phyloP scores from a whole-genome alignment of 2,888 invertebrate species.

The Steinernema carpocapsae region DNA sequence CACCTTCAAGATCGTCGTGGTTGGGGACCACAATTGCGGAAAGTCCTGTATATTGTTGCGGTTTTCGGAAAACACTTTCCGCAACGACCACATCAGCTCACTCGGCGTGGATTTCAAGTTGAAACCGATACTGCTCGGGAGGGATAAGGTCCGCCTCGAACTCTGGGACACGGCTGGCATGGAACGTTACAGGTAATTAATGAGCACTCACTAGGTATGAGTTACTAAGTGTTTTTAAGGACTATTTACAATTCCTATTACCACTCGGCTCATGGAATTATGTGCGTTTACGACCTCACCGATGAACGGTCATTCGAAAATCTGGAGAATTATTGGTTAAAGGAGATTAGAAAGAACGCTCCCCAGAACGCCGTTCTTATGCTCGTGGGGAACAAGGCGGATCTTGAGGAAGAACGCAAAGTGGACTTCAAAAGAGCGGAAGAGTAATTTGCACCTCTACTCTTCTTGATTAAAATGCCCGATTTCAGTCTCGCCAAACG shows the following conservation, averaged over 20 bases:
- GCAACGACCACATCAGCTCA: constrained; percentile 65
- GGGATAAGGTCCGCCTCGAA: constrained; percentile 62
- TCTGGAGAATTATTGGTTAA: constrained; percentile 68
- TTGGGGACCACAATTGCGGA: constrained; percentile 69
- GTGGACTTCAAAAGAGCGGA: constrained; percentile 68
- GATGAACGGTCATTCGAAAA: constrained; percentile 64
- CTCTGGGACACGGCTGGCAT: constrained; percentile 68
- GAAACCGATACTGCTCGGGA: constrained; percentile 69
- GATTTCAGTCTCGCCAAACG: constrained; percentile 58
- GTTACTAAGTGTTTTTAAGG: constrained; percentile 45
- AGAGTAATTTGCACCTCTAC: constrained; percentile 43
- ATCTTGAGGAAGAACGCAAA: constrained; percentile 63
- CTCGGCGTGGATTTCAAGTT: constrained; percentile 69
- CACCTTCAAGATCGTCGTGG: constrained; percentile 65
- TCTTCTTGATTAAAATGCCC: not conserved
- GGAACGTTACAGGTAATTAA: constrained; percentile 58
- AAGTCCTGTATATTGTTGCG: constrained; percentile 67
- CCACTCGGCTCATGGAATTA: constrained; percentile 69
- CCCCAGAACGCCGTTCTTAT: constrained; percentile 69
- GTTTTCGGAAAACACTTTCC: constrained; percentile 67
- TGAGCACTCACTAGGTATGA: not conserved
- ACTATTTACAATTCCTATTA: constrained; percentile 69
- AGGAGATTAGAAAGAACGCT: constrained; percentile 66
- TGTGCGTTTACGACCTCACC: constrained; percentile 68
- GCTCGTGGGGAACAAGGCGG: constrained; percentile 69